Evolutionary conservation across 2,113 vertebrate genomes (phyloP), one percentile per base, ranked within the genome.

Genomic region (Tyrannus savana): DNA sequence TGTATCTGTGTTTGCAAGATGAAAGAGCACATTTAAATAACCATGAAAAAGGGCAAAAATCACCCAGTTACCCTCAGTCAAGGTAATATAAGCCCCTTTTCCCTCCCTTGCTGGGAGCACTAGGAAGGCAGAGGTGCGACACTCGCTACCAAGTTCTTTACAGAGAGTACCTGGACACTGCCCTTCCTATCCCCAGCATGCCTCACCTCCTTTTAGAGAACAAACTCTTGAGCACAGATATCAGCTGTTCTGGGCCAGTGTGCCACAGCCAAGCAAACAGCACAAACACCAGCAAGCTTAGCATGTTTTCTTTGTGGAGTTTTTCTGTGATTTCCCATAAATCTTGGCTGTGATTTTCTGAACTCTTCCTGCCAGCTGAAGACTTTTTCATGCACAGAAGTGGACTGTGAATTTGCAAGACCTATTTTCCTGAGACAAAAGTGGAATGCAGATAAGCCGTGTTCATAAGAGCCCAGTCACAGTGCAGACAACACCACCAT

Each of bases 401-500:
- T 49, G 83, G 75, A 39, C 22, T 12, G 14, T 37, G 88, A 31
- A 58, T 80, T 80, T 68, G 16, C 17, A 88, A 53, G 49, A 46
- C 3, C 10, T 76, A 7, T 83, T 49, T 83, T 73, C n/a, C 49
- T 19, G 19, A 62, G 6, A 39, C 3, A 27, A 85, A 85, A 88
- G 10, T 19, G 53, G 52, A 78, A 31, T 4, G 16, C 14, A 69
- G 30, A 9, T 30, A 76, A 71, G 19, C 27, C 44, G 39, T 3
- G 0, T 58, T 82, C 33, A 24, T 49, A 50, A 30, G 23, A 21
- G 53, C 15, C 28, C 53, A 41, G 49, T 10, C 2, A 7, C 27
- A 60, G 49, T 4, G 2, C 0, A 1, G 74, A 25, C 24, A 66
- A 1, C 31, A 85, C 14, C 19, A 64, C 25, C 4, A 12, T 15